These are phyloP conservation scores for Furcula furcula DNA, from an alignment of 2,888 invertebrate species.

Conservation along the genomic window DNA sequence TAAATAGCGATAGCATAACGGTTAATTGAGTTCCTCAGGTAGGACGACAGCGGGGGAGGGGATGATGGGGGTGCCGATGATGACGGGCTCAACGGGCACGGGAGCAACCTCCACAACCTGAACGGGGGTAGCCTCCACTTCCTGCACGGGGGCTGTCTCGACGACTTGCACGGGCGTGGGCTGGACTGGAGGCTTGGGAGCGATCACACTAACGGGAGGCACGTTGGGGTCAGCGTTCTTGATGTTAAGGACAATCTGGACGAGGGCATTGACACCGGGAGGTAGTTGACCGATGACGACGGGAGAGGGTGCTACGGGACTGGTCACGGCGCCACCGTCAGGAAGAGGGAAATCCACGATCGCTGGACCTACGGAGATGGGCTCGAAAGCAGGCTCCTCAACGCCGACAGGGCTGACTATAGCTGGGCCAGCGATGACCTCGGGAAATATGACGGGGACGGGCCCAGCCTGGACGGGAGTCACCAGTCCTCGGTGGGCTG, in stretches of 20 bases:
- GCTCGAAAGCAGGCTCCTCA: not conserved
- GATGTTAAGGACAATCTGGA: constrained; percentile 46
- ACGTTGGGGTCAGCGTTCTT: constrained; percentile 20
- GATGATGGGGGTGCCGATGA: constrained; percentile 19
- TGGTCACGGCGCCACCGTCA: constrained; percentile 10
- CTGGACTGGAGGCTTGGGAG: constrained; percentile 16
- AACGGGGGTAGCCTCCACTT: constrained; percentile 6
- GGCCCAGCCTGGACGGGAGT: constrained; percentile 21
- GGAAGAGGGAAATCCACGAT: constrained; percentile 10
- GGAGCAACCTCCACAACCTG: constrained; percentile 13
- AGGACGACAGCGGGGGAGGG: constrained; percentile 30
- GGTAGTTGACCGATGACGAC: constrained; percentile 8
- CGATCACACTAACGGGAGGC: constrained; percentile 4
- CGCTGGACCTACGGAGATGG: constrained; percentile 20
- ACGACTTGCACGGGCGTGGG: constrained; percentile 25
- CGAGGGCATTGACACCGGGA: constrained; percentile 17
- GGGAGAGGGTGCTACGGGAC: constrained; percentile 10
- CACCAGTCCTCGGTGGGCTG: constrained; percentile 22
- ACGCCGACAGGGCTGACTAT: constrained; percentile 13
- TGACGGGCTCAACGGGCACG: constrained; percentile 12
- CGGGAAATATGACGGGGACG: constrained; percentile 3
- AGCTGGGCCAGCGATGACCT: not conserved
- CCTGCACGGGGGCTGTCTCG: constrained; percentile 19
- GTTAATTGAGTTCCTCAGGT: constrained; percentile 46
- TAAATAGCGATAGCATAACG: not conserved